Conservation (phyloP, 1,140 invertebrate genomes). For the Formica exsecta region DNA sequence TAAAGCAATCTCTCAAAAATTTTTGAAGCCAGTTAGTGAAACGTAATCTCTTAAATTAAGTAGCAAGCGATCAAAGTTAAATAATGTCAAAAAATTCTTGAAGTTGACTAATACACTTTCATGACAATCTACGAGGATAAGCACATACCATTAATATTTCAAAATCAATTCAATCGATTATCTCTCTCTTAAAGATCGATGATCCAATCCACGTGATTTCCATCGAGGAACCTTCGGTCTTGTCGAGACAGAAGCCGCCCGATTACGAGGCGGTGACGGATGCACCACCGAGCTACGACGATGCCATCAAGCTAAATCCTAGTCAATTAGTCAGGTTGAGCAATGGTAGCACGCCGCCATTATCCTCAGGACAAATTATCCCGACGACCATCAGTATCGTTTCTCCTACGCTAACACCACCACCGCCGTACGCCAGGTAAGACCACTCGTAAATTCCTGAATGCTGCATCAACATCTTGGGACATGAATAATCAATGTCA, state of each 20-base stretch:
- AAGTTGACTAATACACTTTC: not conserved
- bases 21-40: not conserved
- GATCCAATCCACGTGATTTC: slow-evolving; percentile 90
- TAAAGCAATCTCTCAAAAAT: not conserved
- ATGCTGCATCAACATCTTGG: not conserved
- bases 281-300: slow-evolving; percentile 90
- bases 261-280: slow-evolving; percentile 91
- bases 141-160: not conserved
- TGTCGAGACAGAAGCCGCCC: slow-evolving; percentile 89
- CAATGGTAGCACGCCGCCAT: slow-evolving; percentile 71
- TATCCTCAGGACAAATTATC: slow-evolving; percentile 71
- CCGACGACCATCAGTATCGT: slow-evolving; percentile 74
- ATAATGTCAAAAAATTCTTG: not conserved
- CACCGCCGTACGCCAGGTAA: slow-evolving; percentile 84
- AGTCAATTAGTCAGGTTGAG: slow-evolving; percentile 82
- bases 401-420: slow-evolving; percentile 76
- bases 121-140: not conserved
- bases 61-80: not conserved
- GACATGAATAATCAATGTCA: slow-evolving; percentile 1
- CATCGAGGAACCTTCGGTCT: slow-evolving; percentile 85
- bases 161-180: slow-evolving; percentile 36
- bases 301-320: slow-evolving; percentile 91
- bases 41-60: not conserved
- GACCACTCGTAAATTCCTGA: slow-evolving; percentile 13
- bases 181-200: slow-evolving; percentile 86